These are phyloP conservation scores for Pogonophryne albipinna DNA, from an alignment of 2,797 vertebrate genomes.

Conservation along the genomic window DNA sequence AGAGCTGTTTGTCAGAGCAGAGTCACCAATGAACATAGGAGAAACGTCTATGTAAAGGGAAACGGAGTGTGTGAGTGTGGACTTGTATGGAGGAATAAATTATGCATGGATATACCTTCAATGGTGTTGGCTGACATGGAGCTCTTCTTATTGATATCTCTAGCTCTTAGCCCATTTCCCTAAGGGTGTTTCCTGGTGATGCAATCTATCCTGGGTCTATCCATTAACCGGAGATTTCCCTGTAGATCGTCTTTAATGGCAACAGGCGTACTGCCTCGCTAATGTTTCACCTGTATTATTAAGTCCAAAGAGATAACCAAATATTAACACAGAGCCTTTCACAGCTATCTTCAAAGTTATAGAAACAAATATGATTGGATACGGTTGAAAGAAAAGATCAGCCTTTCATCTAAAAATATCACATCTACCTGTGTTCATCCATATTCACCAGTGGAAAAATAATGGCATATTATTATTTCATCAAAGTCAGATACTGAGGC, in stretches of 20 bases:
- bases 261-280: constrained; percentile 34
- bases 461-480: neutral
- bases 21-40: constrained; percentile 25
- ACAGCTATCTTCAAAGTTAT: neutral
- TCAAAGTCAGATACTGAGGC: neutral
- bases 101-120: constrained; percentile 70
- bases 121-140: constrained; percentile 57
- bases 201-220: constrained; percentile 56
- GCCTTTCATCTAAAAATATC: neutral
- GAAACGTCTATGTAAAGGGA: constrained; percentile 15
- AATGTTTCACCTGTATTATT: constrained; percentile 11
- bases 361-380: constrained; percentile 9
- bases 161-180: constrained; percentile 64
- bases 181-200: constrained; percentile 64
- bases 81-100: constrained; percentile 65
- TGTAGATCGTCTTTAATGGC: constrained; percentile 47
- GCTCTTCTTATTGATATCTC: constrained; percentile 68
- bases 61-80: neutral
- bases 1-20: constrained; percentile 62
- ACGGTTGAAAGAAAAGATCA: neutral
- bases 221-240: constrained; percentile 58
- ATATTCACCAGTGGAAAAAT: neutral
- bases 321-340: constrained; percentile 11
- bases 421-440: neutral
- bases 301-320: neutral